Conservation (phyloP, 2,797 vertebrate genomes). For the Lepus oiostolus region DNA sequence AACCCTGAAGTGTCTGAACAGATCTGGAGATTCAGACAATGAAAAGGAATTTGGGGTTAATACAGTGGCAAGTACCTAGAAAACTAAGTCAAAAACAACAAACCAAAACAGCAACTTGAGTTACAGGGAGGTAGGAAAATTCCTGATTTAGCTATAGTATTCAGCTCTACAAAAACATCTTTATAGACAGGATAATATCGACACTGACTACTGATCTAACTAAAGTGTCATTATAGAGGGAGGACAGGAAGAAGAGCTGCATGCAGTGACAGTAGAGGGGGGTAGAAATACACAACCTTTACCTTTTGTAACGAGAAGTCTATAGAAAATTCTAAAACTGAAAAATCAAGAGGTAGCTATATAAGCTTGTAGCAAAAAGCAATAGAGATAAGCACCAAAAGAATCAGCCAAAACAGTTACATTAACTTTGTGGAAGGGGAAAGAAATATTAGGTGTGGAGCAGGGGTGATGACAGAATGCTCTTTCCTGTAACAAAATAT, state of each 20-base stretch:
- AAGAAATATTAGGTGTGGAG: neutral
- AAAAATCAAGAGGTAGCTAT: conserved; percentile 51
- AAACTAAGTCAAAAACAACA: conserved; percentile 45
- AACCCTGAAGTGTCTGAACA: neutral
- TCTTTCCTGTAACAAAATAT: conserved; percentile 25
- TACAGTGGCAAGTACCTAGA: conserved; percentile 13
- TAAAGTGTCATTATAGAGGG: neutral
- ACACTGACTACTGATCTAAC: neutral
- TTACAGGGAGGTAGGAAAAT: neutral
- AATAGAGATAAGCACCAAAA: conserved; percentile 21
- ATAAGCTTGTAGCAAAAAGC: conserved; percentile 8
- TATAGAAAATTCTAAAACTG: conserved; percentile 43
- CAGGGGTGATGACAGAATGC: neutral
- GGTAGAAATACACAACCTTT: conserved; percentile 25
- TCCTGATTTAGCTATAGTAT: neutral
- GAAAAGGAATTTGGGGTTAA: conserved; percentile 11
- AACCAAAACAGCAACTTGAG: neutral
- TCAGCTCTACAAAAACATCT: conserved; percentile 14
- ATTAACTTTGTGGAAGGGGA: neutral
- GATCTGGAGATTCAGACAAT: neutral
- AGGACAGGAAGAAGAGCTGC: neutral
- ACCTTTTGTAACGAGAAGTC: neutral
- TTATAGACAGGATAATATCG: neutral
- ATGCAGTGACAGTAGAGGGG: neutral
- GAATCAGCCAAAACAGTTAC: neutral